phyloP scores from a whole-genome alignment of 2,888 invertebrate genomes.

The Steinernema hermaphroditum region DNA sequence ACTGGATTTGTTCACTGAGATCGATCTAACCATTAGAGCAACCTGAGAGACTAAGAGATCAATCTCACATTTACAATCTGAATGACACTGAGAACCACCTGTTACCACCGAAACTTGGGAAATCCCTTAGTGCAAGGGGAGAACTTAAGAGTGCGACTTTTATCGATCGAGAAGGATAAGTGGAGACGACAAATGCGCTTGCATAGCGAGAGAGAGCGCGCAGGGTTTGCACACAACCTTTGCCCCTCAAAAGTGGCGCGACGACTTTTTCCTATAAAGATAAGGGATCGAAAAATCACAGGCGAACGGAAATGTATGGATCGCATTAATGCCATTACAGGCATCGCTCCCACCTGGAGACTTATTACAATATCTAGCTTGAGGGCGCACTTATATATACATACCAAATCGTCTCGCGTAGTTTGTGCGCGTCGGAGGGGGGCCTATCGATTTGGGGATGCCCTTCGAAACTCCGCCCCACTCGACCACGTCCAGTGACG shows the following conservation, averaged over 20 bases:
- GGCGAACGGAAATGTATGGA: too few relatives aligned
- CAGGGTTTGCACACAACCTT: background rate
- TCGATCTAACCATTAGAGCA: too few relatives aligned
- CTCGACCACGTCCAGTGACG: slow-evolving; percentile 4
- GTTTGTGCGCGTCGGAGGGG: slow-evolving; percentile 19
- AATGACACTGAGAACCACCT: background rate
- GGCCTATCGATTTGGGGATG: slow-evolving; percentile 26
- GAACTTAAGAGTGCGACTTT: slow-evolving; percentile 1
- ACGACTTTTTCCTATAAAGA: too few relatives aligned
- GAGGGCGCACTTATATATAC: slow-evolving; percentile 9
- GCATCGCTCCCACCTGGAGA: too few relatives aligned
- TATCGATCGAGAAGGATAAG: background rate
- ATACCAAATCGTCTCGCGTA: slow-evolving; percentile 1
- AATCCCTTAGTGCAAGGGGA: background rate
- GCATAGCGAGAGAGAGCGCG: slow-evolving; percentile 5
- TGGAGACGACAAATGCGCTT: background rate
- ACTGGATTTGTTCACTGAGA: too few relatives aligned
- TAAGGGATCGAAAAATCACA: too few relatives aligned
- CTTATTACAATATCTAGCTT: slow-evolving; percentile 26
- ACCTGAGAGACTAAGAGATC: too few relatives aligned
- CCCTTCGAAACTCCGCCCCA: slow-evolving; percentile 26
- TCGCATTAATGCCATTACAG: too few relatives aligned
- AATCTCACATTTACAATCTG: too few relatives aligned
- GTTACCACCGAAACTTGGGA: background rate
- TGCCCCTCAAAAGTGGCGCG: too few relatives aligned